Evolutionary conservation across 2,888 invertebrate genomes (phyloP), one percentile per base, ranked within the genome.

Genomic region (Petrophora chlorosata): DNA sequence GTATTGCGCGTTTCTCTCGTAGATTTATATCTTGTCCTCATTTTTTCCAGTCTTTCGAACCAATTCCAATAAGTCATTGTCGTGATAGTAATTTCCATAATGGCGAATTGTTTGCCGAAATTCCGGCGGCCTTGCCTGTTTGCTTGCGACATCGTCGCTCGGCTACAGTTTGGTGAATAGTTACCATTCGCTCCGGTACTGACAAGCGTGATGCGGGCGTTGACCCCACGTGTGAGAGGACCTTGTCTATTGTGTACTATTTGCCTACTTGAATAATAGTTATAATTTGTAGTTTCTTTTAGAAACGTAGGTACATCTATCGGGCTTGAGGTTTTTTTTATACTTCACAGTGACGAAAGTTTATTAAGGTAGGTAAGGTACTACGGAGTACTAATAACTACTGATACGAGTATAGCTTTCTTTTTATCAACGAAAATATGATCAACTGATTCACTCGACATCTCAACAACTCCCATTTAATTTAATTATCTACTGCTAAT

Each of bases 221-320:
- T 39, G 55, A 55, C 51, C 57, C 53, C 30, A 49, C 53, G 49
- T 53, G 71, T 70, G 66, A 75, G 70, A 72, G 72, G 74, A 74
- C 79, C 81, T 78, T 77, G 75, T 60, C 65, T 59, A 61, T 64
- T 64, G 54, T 74, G 72, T 71, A 70, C 70, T 72, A 75, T 70
- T 76, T 79, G 79, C 70, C 55, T 71, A 70, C 61, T 59, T 64
- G 66, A 69, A 19, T 14, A 22, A 47, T 30, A 23, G 19, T 32
- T 44, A 44, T n/a, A 15, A 25, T 3, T 1, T 29, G n/a, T 67
- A 61, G 57, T 62, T 56, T 58, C 3, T 16, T 13, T 13, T 2
- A 28, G n/a, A n/a, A n/a, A n/a, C n/a, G n/a, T n/a, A n/a, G n/a
- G n/a, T n/a, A n/a, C n/a, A n/a, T n/a, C n/a, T n/a, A n/a, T n/a